phyloP scores from a whole-genome alignment of 2,888 invertebrate genomes.

The Cordilura impudica region DNA sequence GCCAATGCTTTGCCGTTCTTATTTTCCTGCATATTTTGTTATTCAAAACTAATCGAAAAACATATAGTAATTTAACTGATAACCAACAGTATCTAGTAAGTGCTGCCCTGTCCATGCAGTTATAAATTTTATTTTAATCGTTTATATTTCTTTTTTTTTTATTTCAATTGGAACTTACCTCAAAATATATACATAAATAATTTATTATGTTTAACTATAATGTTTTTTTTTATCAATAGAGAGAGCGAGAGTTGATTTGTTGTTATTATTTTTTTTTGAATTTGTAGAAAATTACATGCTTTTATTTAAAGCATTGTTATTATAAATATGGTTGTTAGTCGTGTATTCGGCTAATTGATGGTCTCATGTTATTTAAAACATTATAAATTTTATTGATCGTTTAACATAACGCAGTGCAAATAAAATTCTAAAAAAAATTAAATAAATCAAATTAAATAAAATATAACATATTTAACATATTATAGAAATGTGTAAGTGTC shows the following conservation, averaged over 20 bases:
- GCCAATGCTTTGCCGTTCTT: too few species aligned
- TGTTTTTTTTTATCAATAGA: neutral
- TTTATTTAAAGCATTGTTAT: conserved; percentile 4
- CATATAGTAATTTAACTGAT: too few species aligned
- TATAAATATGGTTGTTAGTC: neutral
- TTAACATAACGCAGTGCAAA: neutral
- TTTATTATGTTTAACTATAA: too few species aligned
- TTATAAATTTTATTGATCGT: neutral
- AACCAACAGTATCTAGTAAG: too few species aligned
- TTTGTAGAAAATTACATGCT: neutral
- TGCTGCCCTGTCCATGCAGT: too few species aligned
- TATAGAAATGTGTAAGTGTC: conserved; percentile 10
- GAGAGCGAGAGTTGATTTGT: neutral
- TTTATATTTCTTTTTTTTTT: too few species aligned
- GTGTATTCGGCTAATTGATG: neutral
- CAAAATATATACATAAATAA: too few species aligned
- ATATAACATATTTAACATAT: neutral
- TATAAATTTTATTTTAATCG: too few species aligned
- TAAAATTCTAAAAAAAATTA: neutral
- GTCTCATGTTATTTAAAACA: neutral
- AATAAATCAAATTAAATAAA: neutral
- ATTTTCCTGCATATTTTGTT: too few species aligned
- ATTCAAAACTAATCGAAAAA: too few species aligned
- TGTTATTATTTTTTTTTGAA: neutral
- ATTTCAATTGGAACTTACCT: too few species aligned